These are phyloP conservation scores for Drosophila percnosoma DNA, from an alignment of 2,888 invertebrate genomes.

Conservation along the genomic window DNA sequence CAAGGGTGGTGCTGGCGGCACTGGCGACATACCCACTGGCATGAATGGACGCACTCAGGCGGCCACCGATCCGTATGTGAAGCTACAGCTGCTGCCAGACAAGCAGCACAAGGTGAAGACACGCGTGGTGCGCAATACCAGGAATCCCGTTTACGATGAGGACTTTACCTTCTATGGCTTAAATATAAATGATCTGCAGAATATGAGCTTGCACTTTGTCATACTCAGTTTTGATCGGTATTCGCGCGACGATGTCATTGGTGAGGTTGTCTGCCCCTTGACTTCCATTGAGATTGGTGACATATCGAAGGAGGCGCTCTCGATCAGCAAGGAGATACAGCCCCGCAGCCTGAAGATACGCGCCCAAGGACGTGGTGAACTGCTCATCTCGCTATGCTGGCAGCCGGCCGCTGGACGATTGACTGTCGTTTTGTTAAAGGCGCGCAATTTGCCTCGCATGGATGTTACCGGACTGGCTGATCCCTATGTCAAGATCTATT, in stretches of 20 bases:
- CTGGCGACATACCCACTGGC: slow-evolving; percentile 86
- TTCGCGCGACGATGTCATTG: slow-evolving; percentile 99
- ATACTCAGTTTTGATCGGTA: slow-evolving; percentile 98
- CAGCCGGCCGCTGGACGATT: slow-evolving; percentile 98
- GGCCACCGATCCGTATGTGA: slow-evolving; percentile 96
- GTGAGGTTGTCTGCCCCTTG: slow-evolving; percentile 96
- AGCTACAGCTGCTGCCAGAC: slow-evolving; percentile 97
- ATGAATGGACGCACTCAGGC: slow-evolving; percentile 85
- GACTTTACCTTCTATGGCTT: slow-evolving; percentile 99
- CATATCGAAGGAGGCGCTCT: slow-evolving; percentile 91
- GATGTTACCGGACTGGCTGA: slow-evolving; percentile 98
- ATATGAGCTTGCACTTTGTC: slow-evolving; percentile 96
- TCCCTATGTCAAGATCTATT: slow-evolving; percentile 98
- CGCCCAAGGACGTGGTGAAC: slow-evolving; percentile 96
- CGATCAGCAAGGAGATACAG: slow-evolving; percentile 94
- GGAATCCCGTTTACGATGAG: slow-evolving; percentile 98
- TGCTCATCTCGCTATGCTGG: slow-evolving; percentile 98
- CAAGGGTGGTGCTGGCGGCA: slow-evolving; percentile 84
- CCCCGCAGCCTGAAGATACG: slow-evolving; percentile 97
- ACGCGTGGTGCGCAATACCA: slow-evolving; percentile 96
- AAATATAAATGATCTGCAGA: slow-evolving; percentile 92
- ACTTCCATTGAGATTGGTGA: slow-evolving; percentile 88
- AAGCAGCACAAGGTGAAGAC: slow-evolving; percentile 99
- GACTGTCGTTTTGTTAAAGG: slow-evolving; percentile 98
- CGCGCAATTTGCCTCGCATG: slow-evolving; percentile 98